Evolutionary conservation across 2,113 vertebrate species (phyloP), one percentile per base, ranked within the genome.

Genomic region (Ceyx margarethae): DNA sequence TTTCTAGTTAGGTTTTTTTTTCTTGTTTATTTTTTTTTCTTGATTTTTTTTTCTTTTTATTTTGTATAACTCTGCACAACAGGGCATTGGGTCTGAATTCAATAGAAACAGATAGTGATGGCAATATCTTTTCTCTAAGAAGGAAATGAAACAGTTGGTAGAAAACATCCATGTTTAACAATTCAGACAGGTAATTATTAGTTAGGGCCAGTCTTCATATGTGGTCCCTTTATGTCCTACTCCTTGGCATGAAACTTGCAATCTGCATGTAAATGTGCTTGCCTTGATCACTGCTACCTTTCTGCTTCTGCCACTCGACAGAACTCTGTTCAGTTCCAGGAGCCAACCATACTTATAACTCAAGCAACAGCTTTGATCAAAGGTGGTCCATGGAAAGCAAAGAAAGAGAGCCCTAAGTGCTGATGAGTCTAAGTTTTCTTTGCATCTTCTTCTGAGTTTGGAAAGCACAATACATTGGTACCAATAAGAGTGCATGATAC

Each of bases 401-500:
- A 62, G 45, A 86, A 64, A 48, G 23, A 72, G 16, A 86, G 40
- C 68, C 37, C 51, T 56, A 6, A 33, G 20, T 19, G 37, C 31
- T 71, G 35, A 23, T 29, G 11, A n/a, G 57, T 43, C 17, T 5
- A 57, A 65, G n/a, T 78, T 69, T 89, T 71, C 26, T 64, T 87
- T 58, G 14, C 15, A 35, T 66, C 33, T 61, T 69, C 20, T 74
- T 61, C 37, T 40, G 67, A 79, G n/a, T 67, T 73, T 66, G 65
- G 35, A 54, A 79, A 91, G 33, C 25, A 58, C 20, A 69, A 58
- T 26, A n/a, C 13, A 1, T 76, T 25, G 15, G 17, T 73, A 15
- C 15, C 51, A 37, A 1, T 51, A 35, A 64, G 7, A 16, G 16
- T 58, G 11, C 16, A 1, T 18, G 16, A 0, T 46, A 26, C 15